These are phyloP conservation scores for Rhinogobio ventralis DNA, from an alignment of 2,797 vertebrate species.

Conservation along the genomic window DNA sequence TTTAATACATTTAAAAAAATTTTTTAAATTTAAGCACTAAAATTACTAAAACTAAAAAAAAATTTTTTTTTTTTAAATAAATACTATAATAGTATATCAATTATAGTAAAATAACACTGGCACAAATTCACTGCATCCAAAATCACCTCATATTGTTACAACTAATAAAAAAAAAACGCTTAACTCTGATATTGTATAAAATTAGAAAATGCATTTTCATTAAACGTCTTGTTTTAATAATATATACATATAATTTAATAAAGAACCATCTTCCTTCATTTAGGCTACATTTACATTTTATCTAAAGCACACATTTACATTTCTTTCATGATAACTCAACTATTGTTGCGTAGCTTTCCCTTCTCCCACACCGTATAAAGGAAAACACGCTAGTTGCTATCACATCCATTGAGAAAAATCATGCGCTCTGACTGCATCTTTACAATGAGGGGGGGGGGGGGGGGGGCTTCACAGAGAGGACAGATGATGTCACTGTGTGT, in stretches of 20 bases:
- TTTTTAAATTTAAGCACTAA: background rate
- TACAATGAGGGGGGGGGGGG: background rate
- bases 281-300: too few relatives aligned
- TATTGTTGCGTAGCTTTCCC: background rate
- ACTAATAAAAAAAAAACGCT: background rate
- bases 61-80: background rate
- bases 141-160: background rate
- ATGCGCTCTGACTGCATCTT: background rate
- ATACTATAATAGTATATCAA: background rate
- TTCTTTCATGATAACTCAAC: background rate
- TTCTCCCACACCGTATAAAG: background rate
- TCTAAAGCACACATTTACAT: too few relatives aligned
- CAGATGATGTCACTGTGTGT: background rate
- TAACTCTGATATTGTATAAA: background rate
- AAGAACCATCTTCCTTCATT: background rate
- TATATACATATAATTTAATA: background rate
- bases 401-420: background rate
- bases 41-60: background rate
- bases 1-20: background rate
- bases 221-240: background rate
- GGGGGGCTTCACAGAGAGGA: background rate
- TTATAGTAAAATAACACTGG: background rate
- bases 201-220: background rate
- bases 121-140: background rate
- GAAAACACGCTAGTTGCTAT: background rate